phyloP scores from a whole-genome alignment of 2,113 vertebrate species.

The Oceanites oceanicus region DNA sequence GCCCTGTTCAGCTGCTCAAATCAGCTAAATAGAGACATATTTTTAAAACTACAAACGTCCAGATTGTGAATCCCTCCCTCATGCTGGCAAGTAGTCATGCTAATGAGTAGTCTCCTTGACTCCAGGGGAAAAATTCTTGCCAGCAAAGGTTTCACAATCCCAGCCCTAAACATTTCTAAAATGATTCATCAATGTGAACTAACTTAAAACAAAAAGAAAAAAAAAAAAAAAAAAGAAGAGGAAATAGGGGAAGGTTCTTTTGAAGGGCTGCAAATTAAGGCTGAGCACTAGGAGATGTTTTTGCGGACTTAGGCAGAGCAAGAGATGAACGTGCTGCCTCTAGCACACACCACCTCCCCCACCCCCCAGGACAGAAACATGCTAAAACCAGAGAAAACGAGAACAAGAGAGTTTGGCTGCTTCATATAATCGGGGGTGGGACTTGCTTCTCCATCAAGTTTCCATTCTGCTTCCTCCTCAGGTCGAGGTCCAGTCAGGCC shows the following conservation, averaged over 20 bases:
- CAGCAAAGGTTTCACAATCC: conserved; percentile 55
- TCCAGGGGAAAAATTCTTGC: conserved; percentile 48
- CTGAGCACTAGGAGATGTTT: background rate
- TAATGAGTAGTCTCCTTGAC: conserved; percentile 56
- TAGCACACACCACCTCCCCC: background rate
- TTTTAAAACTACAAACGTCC: conserved; percentile 52
- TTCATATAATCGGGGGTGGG: background rate
- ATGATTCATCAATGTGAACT: conserved; percentile 23
- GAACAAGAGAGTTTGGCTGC: background rate
- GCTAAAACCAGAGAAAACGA: background rate
- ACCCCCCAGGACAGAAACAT: background rate
- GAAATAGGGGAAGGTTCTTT: background rate
- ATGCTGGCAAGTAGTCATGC: conserved; percentile 57
- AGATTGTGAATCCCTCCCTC: conserved; percentile 57
- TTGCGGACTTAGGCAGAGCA: background rate
- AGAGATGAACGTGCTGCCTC: background rate
- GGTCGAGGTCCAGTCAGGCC: background rate
- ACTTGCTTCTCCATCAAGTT: background rate
- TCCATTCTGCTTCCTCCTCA: background rate
- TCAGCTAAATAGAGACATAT: conserved; percentile 60
- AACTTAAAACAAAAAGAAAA: background rate
- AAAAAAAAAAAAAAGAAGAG: background rate
- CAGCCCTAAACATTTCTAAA: conserved; percentile 30
- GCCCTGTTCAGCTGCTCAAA: conserved; percentile 44
- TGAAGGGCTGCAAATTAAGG: background rate